These are phyloP conservation scores for Geococcyx californianus DNA, from an alignment of 2,113 vertebrate genomes.

Conservation along the genomic window DNA sequence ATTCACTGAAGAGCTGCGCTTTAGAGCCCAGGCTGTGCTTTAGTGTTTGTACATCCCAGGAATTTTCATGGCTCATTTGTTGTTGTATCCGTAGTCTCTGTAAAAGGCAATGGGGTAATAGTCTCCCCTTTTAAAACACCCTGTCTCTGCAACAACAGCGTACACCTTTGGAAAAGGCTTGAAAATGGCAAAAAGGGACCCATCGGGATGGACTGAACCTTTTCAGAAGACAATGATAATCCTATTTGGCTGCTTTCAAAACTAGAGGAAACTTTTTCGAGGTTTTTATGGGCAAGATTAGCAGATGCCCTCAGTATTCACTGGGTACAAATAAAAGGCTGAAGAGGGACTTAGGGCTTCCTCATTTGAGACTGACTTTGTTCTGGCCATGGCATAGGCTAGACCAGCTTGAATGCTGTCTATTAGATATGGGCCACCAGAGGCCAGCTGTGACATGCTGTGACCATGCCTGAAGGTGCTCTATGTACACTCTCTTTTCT, in stretches of 20 bases:
- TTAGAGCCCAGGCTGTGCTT: neutral
- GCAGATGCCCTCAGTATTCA: neutral
- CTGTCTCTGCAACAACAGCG: neutral
- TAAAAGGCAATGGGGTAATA: neutral
- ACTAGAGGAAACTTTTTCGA: neutral
- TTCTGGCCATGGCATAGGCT: neutral
- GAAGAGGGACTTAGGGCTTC: neutral
- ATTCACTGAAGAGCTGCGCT: neutral
- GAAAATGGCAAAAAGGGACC: neutral
- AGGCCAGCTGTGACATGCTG: neutral
- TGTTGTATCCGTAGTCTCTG: neutral
- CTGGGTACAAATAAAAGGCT: neutral
- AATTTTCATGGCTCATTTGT: neutral
- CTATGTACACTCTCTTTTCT: rapidly evolving
- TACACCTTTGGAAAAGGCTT: neutral
- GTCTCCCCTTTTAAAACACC: neutral
- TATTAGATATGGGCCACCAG: neutral
- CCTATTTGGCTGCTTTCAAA: neutral
- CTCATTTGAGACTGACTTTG: slow-evolving; percentile 1
- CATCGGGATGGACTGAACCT: neutral
- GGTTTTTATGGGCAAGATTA: neutral
- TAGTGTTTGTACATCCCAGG: neutral
- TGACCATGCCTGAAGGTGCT: neutral
- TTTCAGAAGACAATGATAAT: neutral
- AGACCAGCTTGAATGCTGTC: neutral